Evolutionary conservation across 2,113 vertebrate genomes (phyloP).

Genomic region (Sinocyclocheilus grahami): DNA sequence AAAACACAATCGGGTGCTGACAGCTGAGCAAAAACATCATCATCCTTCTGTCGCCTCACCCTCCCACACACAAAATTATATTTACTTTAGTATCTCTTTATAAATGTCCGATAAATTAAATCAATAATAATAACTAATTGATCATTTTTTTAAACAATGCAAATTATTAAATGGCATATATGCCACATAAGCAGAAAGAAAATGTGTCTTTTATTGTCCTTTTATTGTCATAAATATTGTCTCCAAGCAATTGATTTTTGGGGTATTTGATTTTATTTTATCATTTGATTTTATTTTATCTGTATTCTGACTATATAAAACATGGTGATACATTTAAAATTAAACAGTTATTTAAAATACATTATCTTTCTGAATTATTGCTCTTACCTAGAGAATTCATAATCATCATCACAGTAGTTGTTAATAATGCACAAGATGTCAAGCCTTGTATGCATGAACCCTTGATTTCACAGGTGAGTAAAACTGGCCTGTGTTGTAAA

Average conservation of each 20-base stretch:
- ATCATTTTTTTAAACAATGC: neutral
- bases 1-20: neutral
- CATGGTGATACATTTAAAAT: neutral
- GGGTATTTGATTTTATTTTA: neutral
- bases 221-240: neutral
- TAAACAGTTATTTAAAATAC: neutral
- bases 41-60: neutral
- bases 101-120: neutral
- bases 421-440: neutral
- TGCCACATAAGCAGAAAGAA: neutral
- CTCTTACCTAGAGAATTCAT: neutral
- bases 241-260: neutral
- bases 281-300: neutral
- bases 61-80: slow-evolving; percentile 17
- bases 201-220: neutral
- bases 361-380: neutral
- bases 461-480: neutral
- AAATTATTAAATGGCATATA: neutral
- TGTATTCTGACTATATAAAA: neutral
- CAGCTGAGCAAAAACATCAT: slow-evolving; percentile 3
- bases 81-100: neutral
- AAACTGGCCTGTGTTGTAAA: neutral
- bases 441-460: neutral
- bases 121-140: neutral
- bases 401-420: neutral